Conservation (phyloP, 2,797 vertebrate genomes). For the Loris lydekkerianus region DNA sequence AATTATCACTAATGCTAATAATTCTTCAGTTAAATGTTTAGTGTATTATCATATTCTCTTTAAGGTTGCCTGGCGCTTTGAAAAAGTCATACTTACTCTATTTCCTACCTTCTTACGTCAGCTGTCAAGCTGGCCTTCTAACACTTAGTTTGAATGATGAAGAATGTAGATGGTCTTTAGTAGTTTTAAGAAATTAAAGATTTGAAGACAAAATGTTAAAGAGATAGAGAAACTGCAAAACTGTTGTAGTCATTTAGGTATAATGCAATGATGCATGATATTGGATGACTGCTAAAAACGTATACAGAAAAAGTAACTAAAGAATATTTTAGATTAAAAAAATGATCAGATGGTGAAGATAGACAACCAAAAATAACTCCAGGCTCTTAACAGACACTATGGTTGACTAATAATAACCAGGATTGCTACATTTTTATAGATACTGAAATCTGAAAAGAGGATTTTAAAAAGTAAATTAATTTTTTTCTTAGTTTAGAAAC, state of each 20-base stretch:
- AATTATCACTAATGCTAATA: constrained; percentile 1
- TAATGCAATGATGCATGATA: neutral
- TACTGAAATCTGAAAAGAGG: neutral
- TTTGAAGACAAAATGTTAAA: neutral
- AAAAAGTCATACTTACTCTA: neutral
- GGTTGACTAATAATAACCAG: neutral
- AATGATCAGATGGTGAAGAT: neutral
- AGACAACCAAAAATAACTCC: neutral
- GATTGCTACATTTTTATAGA: neutral
- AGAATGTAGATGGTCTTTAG: neutral
- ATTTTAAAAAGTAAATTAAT: neutral
- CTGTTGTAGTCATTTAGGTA: neutral
- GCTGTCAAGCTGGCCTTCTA: neutral
- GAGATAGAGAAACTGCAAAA: neutral
- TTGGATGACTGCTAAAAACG: neutral
- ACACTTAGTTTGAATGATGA: constrained; percentile 1
- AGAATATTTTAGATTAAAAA: constrained; percentile 7
- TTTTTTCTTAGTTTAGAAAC: neutral
- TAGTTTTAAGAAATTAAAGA: neutral
- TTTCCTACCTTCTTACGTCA: neutral
- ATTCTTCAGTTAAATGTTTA: constrained; percentile 20
- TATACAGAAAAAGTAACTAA: neutral
- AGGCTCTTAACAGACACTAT: neutral
- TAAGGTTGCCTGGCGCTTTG: neutral
- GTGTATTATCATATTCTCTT: neutral